Base-by-base conservation (phyloP, 1,140 invertebrate species). In the Megalonaias nervosa region DNA sequence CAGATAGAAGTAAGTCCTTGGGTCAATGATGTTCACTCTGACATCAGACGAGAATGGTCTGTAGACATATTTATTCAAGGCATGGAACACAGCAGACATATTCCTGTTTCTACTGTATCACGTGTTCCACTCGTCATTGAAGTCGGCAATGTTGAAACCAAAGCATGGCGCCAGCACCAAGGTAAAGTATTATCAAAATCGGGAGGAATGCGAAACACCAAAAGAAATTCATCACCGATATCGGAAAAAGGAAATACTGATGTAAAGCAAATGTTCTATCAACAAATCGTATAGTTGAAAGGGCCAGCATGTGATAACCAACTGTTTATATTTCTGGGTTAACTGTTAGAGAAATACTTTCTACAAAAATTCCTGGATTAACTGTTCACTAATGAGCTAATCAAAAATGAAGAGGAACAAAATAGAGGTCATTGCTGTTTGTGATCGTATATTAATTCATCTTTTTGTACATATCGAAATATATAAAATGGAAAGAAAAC, bases 121-220 rank as follows among this genome's bases (percentile, higher is more conserved):
- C n/a, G 68, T 64, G 17, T 67, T 4, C 62, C 75, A 77, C 12
- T 77, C 77, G 4, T 76, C 74, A 17, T 79, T 74, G 64, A 87
- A 84, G 3, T 81, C 60, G 11, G 71, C 26, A 5, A 31, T 31
- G 5, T 67, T 68, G 70, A 19, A 82, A 67, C 58, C 84, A 62
- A 9, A 38, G 69, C 58, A 89, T 67, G 16, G 81, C 72, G 4
- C 89, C 89, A 0, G 89, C 58, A 21, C 84, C 88, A 38, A 90
- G 55, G 75, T 90, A 88, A 90, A 0, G 88, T 88, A 71, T 90
- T 88, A 74, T 90, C 89, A 76, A 90, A 89, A 72, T 90, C 89
- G 0, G 89, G 85, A 9, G 89, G 89, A 62, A 89, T 89, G 59
- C 84, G 84, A 69, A 90, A 89, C 1, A 83, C 85, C 16, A 23